Conservation (phyloP, 2,113 vertebrate species). For the Saguinus imperator region DNA sequence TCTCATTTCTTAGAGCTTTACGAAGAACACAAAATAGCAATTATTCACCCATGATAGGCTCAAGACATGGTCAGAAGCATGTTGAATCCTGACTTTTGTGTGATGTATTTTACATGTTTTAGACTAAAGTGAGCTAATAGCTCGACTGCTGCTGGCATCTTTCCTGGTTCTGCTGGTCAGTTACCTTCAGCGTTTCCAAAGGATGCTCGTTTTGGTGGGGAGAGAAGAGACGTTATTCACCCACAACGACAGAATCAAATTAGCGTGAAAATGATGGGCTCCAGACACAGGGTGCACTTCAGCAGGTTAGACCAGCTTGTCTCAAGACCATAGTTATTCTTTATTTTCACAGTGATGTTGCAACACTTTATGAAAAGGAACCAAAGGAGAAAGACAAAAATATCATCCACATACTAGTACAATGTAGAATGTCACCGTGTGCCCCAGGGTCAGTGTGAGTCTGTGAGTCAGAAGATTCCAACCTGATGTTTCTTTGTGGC, state of each 20-base stretch:
- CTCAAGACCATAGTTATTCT: not conserved
- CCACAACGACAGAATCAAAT: accelerated
- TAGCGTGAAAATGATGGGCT: not conserved
- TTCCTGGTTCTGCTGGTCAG: not conserved
- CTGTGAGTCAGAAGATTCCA: no score
- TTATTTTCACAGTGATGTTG: not conserved
- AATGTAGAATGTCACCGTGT: accelerated
- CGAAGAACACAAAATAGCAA: not conserved
- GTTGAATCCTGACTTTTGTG: not conserved
- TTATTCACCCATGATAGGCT: not conserved
- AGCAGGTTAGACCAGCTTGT: not conserved
- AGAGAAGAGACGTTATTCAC: no score
- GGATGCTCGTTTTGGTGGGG: accelerated
- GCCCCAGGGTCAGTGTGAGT: not conserved
- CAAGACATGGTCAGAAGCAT: not conserved
- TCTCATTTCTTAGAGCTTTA: not conserved
- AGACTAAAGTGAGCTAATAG: not conserved
- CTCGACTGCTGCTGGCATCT: not conserved
- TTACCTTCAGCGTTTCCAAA: not conserved
- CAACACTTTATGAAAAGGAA: not conserved
- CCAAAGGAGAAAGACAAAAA: not conserved
- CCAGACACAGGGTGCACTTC: accelerated
- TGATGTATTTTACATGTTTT: not conserved
- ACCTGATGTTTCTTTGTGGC: not conserved
- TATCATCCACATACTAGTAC: accelerated